Evolutionary conservation across 2,888 invertebrate species (phyloP), one percentile per base, ranked within the genome.

Genomic region (Eulithis prunata): DNA sequence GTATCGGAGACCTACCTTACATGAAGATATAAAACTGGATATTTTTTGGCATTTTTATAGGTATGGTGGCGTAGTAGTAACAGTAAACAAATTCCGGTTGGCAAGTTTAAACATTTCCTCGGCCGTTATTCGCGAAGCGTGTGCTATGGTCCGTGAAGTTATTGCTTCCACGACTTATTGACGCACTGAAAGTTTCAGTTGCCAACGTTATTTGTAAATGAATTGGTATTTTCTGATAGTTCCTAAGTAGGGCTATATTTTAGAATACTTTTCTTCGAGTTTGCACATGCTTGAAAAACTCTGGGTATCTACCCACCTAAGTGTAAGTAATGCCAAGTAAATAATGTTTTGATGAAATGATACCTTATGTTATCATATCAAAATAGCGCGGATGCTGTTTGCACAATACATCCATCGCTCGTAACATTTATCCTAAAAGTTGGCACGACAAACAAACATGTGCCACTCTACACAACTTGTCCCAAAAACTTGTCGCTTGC

Each of bases 141-240:
- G 82, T 78, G 78, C 83, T 79, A 84, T 86, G 84, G 83, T 68
- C 85, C 85, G 84, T 86, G 83, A 84, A 83, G 82, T 78, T 85
- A 87, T 85, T 81, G 84, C 85, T 78, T 80, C 78, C 80, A 79
- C 79, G 84, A 84, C 80, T 86, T 86, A 86, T 83, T 82, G 82
- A 81, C 80, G 79, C 75, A 77, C 74, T 75, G 74, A 78, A 81
- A 81, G 75, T 79, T 81, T 78, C 69, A 47, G 74, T 69, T 73
- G 71, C 71, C 72, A 71, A 66, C 54, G 70, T 69, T 65, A 66
- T 75, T 73, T 74, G 71, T 71, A 69, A 74, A 75, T 73, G 67
- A 69, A 73, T 75, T 70, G 70, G 62, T 55, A 62, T 72, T 73
- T 73, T 72, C 68, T 69, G 63, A 70, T 63, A 53, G 55, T 66